A percentile compares a stretch with the other conserved stretches of the same genome.
Conservation (phyloP, 2,113 vertebrate species). For the Microtus richardsoni region DNA sequence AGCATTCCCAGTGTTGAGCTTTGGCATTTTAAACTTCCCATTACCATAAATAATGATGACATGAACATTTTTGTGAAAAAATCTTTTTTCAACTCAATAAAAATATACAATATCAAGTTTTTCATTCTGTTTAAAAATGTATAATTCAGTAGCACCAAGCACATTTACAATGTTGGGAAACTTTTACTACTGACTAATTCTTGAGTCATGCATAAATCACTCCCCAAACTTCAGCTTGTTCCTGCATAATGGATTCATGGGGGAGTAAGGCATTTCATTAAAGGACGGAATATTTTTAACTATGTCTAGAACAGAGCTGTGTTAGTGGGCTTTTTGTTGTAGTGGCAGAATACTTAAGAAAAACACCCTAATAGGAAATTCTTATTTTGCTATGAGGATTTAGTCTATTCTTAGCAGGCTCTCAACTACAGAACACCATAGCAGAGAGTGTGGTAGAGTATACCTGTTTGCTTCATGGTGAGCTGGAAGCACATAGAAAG, state of each 20-base stretch:
- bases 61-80: neutral
- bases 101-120: neutral
- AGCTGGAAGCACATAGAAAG: neutral
- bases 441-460: neutral
- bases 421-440: neutral
- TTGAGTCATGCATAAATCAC: neutral
- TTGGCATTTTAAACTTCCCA: constrained; percentile 9
- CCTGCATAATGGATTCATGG: constrained; percentile 7
- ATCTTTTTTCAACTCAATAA: constrained; percentile 7
- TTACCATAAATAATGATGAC: constrained; percentile 25
- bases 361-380: neutral
- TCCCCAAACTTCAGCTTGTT: neutral
- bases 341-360: neutral
- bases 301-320: neutral
- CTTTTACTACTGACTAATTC: neutral
- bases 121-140: neutral
- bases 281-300: constrained; percentile 9
- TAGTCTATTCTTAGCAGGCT: neutral
- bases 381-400: neutral
- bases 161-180: neutral
- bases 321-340: neutral
- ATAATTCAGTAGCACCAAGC: neutral
- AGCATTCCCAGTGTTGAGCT: neutral
- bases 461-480: neutral
- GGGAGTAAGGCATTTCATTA: neutral